phyloP scores from a whole-genome alignment of 35 echinoderm and acorn worm species.

The Anneissia japonica region DNA sequence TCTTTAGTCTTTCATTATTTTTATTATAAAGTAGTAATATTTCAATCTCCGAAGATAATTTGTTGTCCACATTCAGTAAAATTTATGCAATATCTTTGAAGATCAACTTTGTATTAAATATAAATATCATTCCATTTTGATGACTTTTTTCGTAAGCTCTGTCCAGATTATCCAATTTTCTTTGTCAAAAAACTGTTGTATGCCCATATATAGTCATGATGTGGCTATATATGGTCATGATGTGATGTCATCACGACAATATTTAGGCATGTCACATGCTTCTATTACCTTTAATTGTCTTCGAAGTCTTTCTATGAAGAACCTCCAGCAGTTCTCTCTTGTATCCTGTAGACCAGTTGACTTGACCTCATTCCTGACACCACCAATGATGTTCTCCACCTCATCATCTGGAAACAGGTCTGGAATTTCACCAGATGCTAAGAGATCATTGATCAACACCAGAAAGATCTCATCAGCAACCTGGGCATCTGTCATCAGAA shows the following conservation, averaged over 20 bases:
- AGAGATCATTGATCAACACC: slow-evolving; percentile 93
- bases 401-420: slow-evolving; percentile 93
- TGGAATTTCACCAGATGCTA: slow-evolving; percentile 92
- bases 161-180: no score
- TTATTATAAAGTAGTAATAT: no score
- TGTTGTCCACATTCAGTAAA: no score
- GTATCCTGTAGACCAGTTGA: slow-evolving; percentile 72
- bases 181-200: no score
- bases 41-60: no score
- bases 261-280: no score
- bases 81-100: no score
- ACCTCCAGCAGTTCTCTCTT: slow-evolving; percentile 91
- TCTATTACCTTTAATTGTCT: slow-evolving; percentile 74
- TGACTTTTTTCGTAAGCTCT: no score
- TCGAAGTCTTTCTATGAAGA: slow-evolving; percentile 87
- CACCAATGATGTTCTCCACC: slow-evolving; percentile 89
- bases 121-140: not conserved
- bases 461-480: slow-evolving; percentile 88
- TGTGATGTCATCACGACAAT: no score
- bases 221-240: no score
- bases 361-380: slow-evolving; percentile 92
- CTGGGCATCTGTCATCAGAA: slow-evolving; percentile 98
- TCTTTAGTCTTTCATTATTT: no score
- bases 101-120: not conserved
- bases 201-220: no score